A percentile compares a stretch with the other conserved stretches of the same genome.
phyloP scores from a whole-genome alignment of 2,113 vertebrate species.

The Myotis yumanensis region DNA sequence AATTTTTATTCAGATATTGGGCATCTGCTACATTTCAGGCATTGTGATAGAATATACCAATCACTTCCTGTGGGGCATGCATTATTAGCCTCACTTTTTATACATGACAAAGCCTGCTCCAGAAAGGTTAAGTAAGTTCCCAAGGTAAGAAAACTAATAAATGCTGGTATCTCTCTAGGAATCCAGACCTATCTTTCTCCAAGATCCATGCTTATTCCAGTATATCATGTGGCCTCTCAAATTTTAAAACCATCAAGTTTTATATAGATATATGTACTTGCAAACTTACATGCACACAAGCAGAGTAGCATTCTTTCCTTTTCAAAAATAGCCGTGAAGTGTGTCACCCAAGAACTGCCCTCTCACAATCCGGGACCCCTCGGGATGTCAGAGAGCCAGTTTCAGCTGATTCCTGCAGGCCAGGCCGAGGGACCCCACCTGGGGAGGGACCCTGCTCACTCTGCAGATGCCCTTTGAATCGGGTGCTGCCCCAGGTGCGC shows the following conservation, averaged over 20 bases:
- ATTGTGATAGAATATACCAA: conserved; percentile 40
- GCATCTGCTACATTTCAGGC: conserved; percentile 7
- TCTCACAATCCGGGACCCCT: too few species aligned
- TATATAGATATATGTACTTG: not conserved
- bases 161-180: not conserved
- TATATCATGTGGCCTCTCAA: not conserved
- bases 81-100: conserved; percentile 63
- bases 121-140: conserved; percentile 54
- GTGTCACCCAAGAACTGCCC: too few species aligned
- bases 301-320: conserved; percentile 17
- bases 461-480: too few species aligned
- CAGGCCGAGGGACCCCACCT: too few species aligned
- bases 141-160: conserved; percentile 63
- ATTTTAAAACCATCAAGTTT: conserved; percentile 20
- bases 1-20: conserved; percentile 57
- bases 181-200: conserved; percentile 32
- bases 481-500: too few species aligned
- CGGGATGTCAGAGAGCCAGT: too few species aligned
- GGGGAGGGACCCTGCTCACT: too few species aligned
- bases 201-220: not conserved
- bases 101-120: conserved; percentile 41
- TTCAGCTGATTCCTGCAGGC: too few species aligned
- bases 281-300: not conserved
- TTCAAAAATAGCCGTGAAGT: not conserved
- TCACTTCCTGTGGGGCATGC: conserved; percentile 20